Conservation (phyloP, 2,888 invertebrate genomes). For the Melieria omissa region DNA sequence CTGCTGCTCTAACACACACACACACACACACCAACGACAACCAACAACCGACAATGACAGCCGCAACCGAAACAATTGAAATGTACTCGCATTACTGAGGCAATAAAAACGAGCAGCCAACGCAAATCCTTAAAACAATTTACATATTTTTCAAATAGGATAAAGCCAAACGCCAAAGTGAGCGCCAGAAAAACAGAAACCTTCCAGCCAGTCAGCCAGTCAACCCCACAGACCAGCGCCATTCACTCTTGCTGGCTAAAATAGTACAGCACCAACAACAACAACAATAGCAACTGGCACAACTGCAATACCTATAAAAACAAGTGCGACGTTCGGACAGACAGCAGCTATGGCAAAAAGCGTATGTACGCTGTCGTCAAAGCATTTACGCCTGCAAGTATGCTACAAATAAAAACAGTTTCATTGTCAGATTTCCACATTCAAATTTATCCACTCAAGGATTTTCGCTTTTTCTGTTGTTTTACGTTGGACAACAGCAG, state of each 20-base stretch:
- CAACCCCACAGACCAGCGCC: not conserved
- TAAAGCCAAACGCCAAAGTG: conserved; percentile 20
- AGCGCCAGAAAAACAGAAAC: not conserved
- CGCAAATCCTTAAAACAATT: conserved; percentile 40
- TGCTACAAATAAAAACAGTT: conserved; percentile 29
- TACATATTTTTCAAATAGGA: conserved; percentile 41
- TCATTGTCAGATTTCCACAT: conserved; percentile 31
- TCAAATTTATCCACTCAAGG: conserved; percentile 38
- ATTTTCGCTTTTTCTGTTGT: conserved; percentile 5
- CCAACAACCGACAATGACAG: not conserved
- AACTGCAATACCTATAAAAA: too few relatives aligned
- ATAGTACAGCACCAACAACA: conserved; percentile 1
- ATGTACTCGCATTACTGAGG: conserved; percentile 38
- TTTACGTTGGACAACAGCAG: not conserved
- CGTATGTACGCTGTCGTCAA: conserved; percentile 34
- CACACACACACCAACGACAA: not conserved
- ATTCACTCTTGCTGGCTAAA: not conserved
- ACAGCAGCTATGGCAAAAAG: not conserved
- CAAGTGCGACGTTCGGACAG: too few relatives aligned
- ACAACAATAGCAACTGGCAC: not conserved
- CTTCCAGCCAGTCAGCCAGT: not conserved
- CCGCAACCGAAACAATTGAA: conserved; percentile 20
- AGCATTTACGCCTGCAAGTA: conserved; percentile 35
- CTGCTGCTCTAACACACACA: not conserved
- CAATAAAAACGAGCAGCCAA: conserved; percentile 39